Base-by-base conservation (phyloP, 2,113 vertebrate genomes). In the Lepus americanus region DNA sequence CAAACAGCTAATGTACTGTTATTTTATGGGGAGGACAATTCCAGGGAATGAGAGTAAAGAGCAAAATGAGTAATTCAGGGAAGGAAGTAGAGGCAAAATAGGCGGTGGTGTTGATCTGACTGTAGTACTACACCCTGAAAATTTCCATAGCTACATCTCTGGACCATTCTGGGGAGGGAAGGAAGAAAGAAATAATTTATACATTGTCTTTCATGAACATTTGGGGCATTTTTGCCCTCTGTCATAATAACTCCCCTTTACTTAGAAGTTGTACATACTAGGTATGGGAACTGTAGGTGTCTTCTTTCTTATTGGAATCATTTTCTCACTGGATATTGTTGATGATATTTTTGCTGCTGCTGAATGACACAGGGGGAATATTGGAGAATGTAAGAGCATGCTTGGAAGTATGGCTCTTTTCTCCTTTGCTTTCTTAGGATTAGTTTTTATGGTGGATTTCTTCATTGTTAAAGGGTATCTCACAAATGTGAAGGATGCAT, bases 401-500 rank as follows among this genome's bases (percentile, higher is more conserved):
- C 31, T 49, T 63, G 36, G 25, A 90, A 86, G 23, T 59, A 88
- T 29, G 72, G 23, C 63, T 86, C 33, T 89, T 82, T 36, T 67
- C 23, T 73, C 20, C 49, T 83, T 93, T 78, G 22, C 64, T 89
- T 74, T 87, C 66, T 94, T 59, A 69, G 44, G 96, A 92, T 59
- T 83, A 36, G n/a, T 63, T 49, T 79, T 49, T 36, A 7, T 44
- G 51, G 90, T 85, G n/a, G 78, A 73, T 91, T 67, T 84, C 76
- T 90, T 67, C 36, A 77, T 84, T 81, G 61, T 33, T 84, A 61
- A 61, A 77, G 36, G 80, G 84, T 59, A 78, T 23, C 64, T 95
- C 73, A 67, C 67, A 79, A 39, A 81, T 33, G 44, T 67, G 82
- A 89, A 31, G 66, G 17, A n/a, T 82, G 36, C 78, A 16, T 77